Base-by-base conservation (phyloP, 2,888 invertebrate species). In the Lithosia quadra region DNA sequence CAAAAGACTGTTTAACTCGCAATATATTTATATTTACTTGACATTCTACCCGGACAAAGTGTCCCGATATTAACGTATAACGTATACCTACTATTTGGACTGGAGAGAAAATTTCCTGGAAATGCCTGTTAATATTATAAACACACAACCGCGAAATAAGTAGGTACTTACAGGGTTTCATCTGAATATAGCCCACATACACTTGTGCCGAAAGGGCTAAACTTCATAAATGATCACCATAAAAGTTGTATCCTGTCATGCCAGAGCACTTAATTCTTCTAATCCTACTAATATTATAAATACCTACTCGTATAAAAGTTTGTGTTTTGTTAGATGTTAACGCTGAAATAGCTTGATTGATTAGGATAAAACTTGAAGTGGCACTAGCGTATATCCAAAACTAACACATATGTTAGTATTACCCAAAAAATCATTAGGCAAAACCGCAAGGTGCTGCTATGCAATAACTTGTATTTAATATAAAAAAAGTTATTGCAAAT, bases 11-110 rank as follows among this genome's bases (percentile, higher is more conserved):
- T 76, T 80, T 73, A 77, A 79, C 81, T 80, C 83, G 81, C 83
- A 84, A 81, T 88, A 87, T 88, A 86, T 90, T 90, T 90, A 85
- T 86, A 85, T 89, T 89, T 84, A 81, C 81, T 76, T 84, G 84
- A 86, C 87, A 79, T 81, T 75, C 73, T 76, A 77, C 70, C 64
- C 72, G 69, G 77, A 68, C 83, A 73, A 76, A 73, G 76, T 77
- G 72, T 77, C 80, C 74, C 77, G 79, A 84, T 86, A 83, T 86
- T 80, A 86, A 81, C 77, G n/a, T n/a, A n/a, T n/a, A n/a, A n/a
- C n/a, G n/a, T n/a, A n/a, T n/a, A 80, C 75, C 59, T 68, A 70
- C 65, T 76, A 77, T 81, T 83, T 78, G 72, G 68, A 61, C 56
- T 67, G 69, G 75, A 71, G 75, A 79, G 65, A 71, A 78, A 75